Evolutionary conservation across 2,797 vertebrate genomes (phyloP).

Genomic region (Acanthornis magna): DNA sequence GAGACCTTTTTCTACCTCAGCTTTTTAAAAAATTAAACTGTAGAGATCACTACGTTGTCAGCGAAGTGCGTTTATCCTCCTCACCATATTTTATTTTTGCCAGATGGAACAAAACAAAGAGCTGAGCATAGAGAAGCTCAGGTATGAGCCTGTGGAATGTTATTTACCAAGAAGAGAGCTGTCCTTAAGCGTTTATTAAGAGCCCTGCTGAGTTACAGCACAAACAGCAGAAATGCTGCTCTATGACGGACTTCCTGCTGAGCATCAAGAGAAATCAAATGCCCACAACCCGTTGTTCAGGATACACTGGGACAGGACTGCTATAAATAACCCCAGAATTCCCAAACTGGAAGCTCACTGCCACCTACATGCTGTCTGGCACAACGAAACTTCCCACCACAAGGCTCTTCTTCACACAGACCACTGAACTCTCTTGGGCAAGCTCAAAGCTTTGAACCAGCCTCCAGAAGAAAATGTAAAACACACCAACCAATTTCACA

Average conservation of each 20-base stretch:
- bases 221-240: background rate
- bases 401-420: background rate
- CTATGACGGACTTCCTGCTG: background rate
- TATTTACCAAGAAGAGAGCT: background rate
- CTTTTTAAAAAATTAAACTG: background rate
- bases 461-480: background rate
- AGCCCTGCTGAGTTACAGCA: background rate
- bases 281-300: background rate
- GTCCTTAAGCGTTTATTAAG: background rate
- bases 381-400: background rate
- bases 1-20: background rate
- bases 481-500: background rate
- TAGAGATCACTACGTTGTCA: background rate
- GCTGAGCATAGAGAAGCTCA: background rate
- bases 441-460: background rate
- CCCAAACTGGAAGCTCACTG: background rate
- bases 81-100: background rate
- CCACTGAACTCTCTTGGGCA: background rate
- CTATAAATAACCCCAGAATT: background rate
- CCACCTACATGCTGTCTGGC: rapidly evolving
- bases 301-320: background rate
- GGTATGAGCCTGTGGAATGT: background rate
- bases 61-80: background rate
- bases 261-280: background rate
- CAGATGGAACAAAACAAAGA: background rate